Evolutionary conservation across 1,140 invertebrate species (phyloP), one percentile per base, ranked within the genome.

Genomic region (Drosophila seguyi): DNA sequence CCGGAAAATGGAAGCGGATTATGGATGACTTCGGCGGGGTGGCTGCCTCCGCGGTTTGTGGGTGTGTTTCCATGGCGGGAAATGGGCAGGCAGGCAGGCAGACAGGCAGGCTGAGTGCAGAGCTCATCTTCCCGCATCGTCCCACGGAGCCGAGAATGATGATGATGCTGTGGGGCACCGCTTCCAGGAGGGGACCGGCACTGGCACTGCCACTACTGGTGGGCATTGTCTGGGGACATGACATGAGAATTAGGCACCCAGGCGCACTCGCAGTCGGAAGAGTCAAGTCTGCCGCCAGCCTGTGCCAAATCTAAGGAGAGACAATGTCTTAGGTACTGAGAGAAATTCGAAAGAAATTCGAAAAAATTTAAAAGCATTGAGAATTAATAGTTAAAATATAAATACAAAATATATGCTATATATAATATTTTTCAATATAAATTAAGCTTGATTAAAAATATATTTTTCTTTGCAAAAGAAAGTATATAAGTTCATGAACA

Each of bases 211-310:
- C 22, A 45, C 45, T 29, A 50, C 27, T 61, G 38, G 47, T 47
- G 69, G 72, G 74, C 83, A 86, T 86, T 87, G 83, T 87, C 75
- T 82, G 62, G 48, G 48, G 83, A 48, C 82, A 86, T 86, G 82
- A 87, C 83, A 87, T 87, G 83, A 87, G 84, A 87, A 87, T 88
- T 83, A 87, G 76, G 83, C 83, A 67, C 84, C 67, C 73, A 68
- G 71, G 79, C 79, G 83, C 83, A 82, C 53, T 65, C 79, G 56
- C n/a, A 87, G 75, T 86, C 83, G 84, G 83, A 82, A 87, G 83
- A 87, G 84, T 58, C 47, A 48, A 50, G 52, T 47, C 68, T 14
- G 67, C 66, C 25, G 67, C 66, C 25, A 44, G 63, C 53, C 79
- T 83, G 75, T 80, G 81, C 81, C 75, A 84, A 63, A 80, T 84